Conservation (phyloP, 2,888 invertebrate genomes). For the Heteropelma amictum region DNA sequence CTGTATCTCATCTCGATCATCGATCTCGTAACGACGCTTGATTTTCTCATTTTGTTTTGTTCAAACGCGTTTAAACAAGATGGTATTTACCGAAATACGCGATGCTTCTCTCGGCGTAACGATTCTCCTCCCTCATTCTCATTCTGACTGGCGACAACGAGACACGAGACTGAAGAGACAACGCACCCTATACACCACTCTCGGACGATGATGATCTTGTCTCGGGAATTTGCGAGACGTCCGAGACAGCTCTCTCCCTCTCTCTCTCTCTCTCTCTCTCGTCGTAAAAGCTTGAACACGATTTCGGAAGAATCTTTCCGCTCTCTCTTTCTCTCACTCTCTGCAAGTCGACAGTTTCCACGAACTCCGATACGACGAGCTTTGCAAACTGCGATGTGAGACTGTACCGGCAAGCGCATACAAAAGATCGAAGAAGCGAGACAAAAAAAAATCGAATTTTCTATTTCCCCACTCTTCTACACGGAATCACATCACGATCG, state of each 20-base stretch:
- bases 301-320: slow-evolving; percentile 11
- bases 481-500: slow-evolving; percentile 55
- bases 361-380: slow-evolving; percentile 55
- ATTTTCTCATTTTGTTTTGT: neutral
- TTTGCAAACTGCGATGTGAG: slow-evolving; percentile 36
- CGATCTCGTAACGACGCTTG: no score
- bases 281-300: neutral
- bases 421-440: slow-evolving; percentile 4
- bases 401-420: slow-evolving; percentile 21
- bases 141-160: slow-evolving; percentile 59
- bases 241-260: neutral
- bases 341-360: slow-evolving; percentile 39
- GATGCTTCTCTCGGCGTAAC: slow-evolving; percentile 69
- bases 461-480: no score
- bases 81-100: slow-evolving; percentile 71
- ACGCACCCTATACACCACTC: slow-evolving; percentile 11
- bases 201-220: slow-evolving; percentile 43
- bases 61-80: neutral
- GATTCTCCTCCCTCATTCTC: slow-evolving; percentile 73
- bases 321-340: slow-evolving; percentile 4
- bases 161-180: slow-evolving; percentile 29
- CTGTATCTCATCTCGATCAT: no score
- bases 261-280: neutral
- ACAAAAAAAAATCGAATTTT: neutral
- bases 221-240: slow-evolving; percentile 40